Evolutionary conservation across 1,140 invertebrate genomes (phyloP).

Genomic region (Dysdera silvatica): DNA sequence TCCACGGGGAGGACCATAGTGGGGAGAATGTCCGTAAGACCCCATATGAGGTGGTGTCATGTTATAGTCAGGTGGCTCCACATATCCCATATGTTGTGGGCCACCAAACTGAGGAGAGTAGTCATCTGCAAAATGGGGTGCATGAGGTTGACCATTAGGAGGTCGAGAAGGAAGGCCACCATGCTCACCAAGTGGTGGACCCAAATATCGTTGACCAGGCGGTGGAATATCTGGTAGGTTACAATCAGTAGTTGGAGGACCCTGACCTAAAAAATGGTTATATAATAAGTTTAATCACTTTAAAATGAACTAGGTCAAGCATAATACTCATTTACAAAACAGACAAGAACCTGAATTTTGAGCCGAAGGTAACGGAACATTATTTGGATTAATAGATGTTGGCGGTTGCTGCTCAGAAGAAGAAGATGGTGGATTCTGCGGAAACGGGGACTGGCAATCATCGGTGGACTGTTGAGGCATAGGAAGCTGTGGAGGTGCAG

Average conservation of each 20-base stretch:
- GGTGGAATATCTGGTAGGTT: conserved; percentile 33
- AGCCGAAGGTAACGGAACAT: not conserved
- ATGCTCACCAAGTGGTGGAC: not conserved
- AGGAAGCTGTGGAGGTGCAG: conserved; percentile 30
- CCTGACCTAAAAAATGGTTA: too few species aligned
- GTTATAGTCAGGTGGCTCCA: conserved; percentile 16
- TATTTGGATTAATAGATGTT: conserved; percentile 4
- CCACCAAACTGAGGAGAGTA: conserved; percentile 18
- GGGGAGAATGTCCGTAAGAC: not conserved
- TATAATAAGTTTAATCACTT: too few species aligned
- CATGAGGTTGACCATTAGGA: conserved; percentile 2
- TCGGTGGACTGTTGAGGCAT: conserved; percentile 16
- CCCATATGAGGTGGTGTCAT: conserved; percentile 11
- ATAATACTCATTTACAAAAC: too few species aligned
- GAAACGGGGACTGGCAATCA: conserved; percentile 32
- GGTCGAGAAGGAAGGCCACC: not conserved
- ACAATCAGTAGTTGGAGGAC: not conserved
- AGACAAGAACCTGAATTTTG: too few species aligned
- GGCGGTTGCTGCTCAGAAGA: conserved; percentile 3
- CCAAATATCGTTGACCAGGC: conserved; percentile 4
- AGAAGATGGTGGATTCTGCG: conserved; percentile 14
- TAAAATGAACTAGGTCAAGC: too few species aligned
- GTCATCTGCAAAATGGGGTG: conserved; percentile 10
- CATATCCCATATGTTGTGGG: not conserved
- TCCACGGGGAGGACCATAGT: too few species aligned